A percentile compares a stretch with the other conserved stretches of the same genome.
These are phyloP conservation scores for Maniola hyperantus DNA, from an alignment of 2,888 invertebrate genomes.

Conservation along the genomic window DNA sequence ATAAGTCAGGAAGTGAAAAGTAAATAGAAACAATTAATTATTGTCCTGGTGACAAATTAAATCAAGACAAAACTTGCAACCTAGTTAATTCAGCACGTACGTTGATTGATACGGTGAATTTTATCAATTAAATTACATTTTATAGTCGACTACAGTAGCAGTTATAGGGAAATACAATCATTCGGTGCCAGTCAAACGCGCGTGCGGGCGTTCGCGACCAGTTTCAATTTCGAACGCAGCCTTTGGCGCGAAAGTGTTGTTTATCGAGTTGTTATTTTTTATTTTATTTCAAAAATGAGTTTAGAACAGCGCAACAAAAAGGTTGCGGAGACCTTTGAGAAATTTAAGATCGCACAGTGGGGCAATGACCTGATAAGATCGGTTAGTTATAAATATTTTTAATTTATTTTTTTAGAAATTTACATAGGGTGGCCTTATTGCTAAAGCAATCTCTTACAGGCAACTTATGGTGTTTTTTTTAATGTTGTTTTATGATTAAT, in stretches of 20 bases:
- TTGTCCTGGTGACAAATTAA: conserved; percentile 18
- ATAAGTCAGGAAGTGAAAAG: not conserved
- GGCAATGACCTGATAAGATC: conserved; percentile 57
- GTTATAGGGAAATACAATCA: conserved; percentile 41
- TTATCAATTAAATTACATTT: conserved; percentile 41
- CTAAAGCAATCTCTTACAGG: too few relatives aligned
- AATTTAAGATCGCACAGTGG: conserved; percentile 73
- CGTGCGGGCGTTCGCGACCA: conserved; percentile 58
- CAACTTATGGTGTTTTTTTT: too few relatives aligned
- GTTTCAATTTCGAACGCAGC: conserved; percentile 52
- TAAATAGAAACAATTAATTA: not conserved
- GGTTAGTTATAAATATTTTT: conserved; percentile 52
- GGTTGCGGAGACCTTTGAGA: conserved; percentile 72
- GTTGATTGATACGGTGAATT: conserved; percentile 30
- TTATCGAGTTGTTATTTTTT: conserved; percentile 40
- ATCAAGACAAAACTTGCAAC: conserved; percentile 19
- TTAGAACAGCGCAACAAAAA: conserved; percentile 73
- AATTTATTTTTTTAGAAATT: not conserved
- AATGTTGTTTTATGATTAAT: conserved; percentile 9
- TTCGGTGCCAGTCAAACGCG: conserved; percentile 60
- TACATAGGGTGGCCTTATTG: too few relatives aligned
- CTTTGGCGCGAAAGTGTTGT: conserved; percentile 65
- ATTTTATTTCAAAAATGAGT: conserved; percentile 61
- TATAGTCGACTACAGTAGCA: conserved; percentile 47
- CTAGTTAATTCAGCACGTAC: conserved; percentile 16